phyloP scores from a whole-genome alignment of 2,888 invertebrate genomes.

The Ectemnius lituratus region DNA sequence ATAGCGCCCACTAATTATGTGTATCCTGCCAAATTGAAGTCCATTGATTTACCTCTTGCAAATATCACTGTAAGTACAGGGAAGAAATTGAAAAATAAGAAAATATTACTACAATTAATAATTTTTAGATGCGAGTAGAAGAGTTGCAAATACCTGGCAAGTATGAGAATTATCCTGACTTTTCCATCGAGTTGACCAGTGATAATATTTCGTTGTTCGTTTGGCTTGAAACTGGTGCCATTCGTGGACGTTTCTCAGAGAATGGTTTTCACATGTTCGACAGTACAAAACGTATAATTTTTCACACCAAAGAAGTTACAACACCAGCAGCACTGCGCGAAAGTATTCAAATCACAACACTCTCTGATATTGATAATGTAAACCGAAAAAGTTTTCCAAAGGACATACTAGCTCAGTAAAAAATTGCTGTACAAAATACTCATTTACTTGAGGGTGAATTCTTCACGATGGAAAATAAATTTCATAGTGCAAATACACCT shows the following conservation, averaged over 20 bases:
- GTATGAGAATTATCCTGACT: slow-evolving; percentile 59
- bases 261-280: slow-evolving; percentile 84
- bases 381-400: not conserved
- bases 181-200: slow-evolving; percentile 76
- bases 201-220: slow-evolving; percentile 83
- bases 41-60: slow-evolving; percentile 79
- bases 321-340: slow-evolving; percentile 48
- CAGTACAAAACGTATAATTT: slow-evolving; percentile 65
- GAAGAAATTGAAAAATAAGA: slow-evolving; percentile 19
- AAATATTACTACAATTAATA: slow-evolving; percentile 27
- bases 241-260: slow-evolving; percentile 84
- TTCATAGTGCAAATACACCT: slow-evolving; percentile 70
- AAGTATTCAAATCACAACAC: slow-evolving; percentile 60
- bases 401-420: slow-evolving; percentile 8
- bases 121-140: slow-evolving; percentile 62
- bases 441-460: slow-evolving; percentile 5
- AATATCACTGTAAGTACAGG: slow-evolving; percentile 79
- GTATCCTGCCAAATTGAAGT: slow-evolving; percentile 82
- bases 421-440: slow-evolving; percentile 3
- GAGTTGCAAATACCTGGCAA: slow-evolving; percentile 49
- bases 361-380: slow-evolving; percentile 63
- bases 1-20: slow-evolving; percentile 84
- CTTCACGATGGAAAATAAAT: slow-evolving; percentile 61
- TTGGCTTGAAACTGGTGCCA: slow-evolving; percentile 82
- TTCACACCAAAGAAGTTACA: slow-evolving; percentile 58